These are phyloP conservation scores for Lipophrys pholis DNA, from an alignment of 2,113 vertebrate species.

Conservation along the genomic window DNA sequence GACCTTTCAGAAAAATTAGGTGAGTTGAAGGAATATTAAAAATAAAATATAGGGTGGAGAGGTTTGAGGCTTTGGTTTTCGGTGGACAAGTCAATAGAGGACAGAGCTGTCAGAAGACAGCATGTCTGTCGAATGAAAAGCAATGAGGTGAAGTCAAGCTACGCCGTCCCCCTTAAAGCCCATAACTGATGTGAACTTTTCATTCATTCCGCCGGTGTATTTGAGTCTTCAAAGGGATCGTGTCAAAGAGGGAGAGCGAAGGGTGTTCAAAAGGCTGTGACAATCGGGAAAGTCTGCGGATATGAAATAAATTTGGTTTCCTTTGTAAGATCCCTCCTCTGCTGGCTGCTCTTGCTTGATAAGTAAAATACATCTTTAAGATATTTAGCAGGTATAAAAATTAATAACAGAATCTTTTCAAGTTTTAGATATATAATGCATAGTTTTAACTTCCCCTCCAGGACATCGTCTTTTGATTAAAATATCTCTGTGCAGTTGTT, in stretches of 20 bases:
- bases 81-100: constrained; percentile 47
- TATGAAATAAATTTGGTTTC: constrained; percentile 63
- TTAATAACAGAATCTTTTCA: constrained; percentile 65
- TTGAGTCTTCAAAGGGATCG: constrained; percentile 67
- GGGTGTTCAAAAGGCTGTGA: constrained; percentile 69
- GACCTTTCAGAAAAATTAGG: neutral
- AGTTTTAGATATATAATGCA: constrained; percentile 70
- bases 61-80: constrained; percentile 17
- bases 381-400: constrained; percentile 77
- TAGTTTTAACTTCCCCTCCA: constrained; percentile 56
- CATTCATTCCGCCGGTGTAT: constrained; percentile 56
- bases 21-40: neutral
- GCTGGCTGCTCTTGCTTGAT: constrained; percentile 65
- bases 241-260: constrained; percentile 67
- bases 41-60: too few species aligned
- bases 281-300: constrained; percentile 66
- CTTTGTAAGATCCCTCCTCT: constrained; percentile 53
- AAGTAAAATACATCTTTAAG: constrained; percentile 74
- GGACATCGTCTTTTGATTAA: constrained; percentile 74
- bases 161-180: constrained; percentile 62
- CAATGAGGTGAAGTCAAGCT: constrained; percentile 64
- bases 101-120: constrained; percentile 57
- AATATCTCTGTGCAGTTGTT: constrained; percentile 68
- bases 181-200: constrained; percentile 75
- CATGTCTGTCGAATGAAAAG: constrained; percentile 58